Conservation (phyloP, 2,113 vertebrate species). For the Rhagologus leucostigma region DNA sequence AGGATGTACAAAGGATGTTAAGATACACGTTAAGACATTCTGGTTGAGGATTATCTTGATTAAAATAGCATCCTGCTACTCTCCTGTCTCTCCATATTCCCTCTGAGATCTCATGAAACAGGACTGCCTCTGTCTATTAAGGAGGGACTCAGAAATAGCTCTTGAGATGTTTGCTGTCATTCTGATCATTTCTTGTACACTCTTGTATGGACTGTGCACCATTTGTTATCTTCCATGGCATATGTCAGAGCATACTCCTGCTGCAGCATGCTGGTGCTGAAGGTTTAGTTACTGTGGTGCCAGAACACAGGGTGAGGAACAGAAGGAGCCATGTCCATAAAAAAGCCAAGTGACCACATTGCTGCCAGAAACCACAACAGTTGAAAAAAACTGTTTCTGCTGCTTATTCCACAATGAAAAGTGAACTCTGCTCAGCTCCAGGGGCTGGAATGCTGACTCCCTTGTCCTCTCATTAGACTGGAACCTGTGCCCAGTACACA, state of each 20-base stretch:
- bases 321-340: neutral
- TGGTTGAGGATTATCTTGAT: neutral
- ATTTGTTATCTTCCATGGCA: neutral
- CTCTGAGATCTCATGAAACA: neutral
- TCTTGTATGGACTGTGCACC: neutral
- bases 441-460: neutral
- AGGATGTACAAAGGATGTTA: neutral
- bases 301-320: neutral
- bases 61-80: neutral
- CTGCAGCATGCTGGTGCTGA: neutral
- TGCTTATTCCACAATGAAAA: neutral
- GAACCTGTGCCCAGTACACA: neutral
- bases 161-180: neutral
- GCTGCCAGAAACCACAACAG: neutral
- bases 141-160: neutral
- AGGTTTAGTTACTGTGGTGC: neutral
- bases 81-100: neutral
- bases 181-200: neutral
- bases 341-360: neutral
- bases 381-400: neutral
- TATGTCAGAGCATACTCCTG: neutral
- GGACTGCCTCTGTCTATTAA: neutral
- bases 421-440: neutral
- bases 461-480: neutral
- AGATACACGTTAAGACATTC: neutral